Base-by-base conservation (phyloP, 2,113 vertebrate genomes). In the Brachyistius frenatus region DNA sequence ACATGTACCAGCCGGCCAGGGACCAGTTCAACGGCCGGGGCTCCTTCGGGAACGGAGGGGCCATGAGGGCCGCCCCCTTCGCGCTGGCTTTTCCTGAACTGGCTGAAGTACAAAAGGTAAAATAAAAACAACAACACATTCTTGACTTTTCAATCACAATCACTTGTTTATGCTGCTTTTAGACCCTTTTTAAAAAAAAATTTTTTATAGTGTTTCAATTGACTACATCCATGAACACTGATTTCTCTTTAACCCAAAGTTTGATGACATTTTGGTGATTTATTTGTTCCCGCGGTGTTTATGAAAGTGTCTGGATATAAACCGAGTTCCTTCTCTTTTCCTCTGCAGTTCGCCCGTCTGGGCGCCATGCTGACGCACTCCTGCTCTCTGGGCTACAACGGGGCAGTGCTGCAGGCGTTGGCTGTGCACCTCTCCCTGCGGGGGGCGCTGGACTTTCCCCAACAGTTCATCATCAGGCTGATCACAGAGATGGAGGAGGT, bases 381-480 rank as follows among this genome's bases (percentile, higher is more conserved):
- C 83, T 98, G 97, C 87, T 98, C 97, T 64, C 89, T 99, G 92
- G 98, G 98, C 50, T 99, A 99, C 78, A 99, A 99, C 0, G 98
- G 98, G 0, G 98, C 97, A 35, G 92, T 98, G 66, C 94, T 99
- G 83, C 97, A 99, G 92, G 97, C 97, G 1, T 85, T 99, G 81
- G 98, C 98, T 0, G 97, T 99, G 86, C 96, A 99, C 79, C 94
- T 97, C 3, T 96, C 98, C 0, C 91, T 99, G 74, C 96, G 96
- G 87, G 98, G 96, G 4, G 95, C 95, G 0, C 90, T 96, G 13
- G 86, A 88, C 7, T 39, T 87, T 30, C 96, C 95, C 52, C 94
- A 93, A 55, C 94, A 96, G 70, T 99, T 98, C 90, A 95, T 99
- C 36, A 91, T 94, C 87, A 95, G 92, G 74, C 96, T 99, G 35